Evolutionary conservation across 2,797 vertebrate genomes (phyloP).

Genomic region (Sebastes iracundus): DNA sequence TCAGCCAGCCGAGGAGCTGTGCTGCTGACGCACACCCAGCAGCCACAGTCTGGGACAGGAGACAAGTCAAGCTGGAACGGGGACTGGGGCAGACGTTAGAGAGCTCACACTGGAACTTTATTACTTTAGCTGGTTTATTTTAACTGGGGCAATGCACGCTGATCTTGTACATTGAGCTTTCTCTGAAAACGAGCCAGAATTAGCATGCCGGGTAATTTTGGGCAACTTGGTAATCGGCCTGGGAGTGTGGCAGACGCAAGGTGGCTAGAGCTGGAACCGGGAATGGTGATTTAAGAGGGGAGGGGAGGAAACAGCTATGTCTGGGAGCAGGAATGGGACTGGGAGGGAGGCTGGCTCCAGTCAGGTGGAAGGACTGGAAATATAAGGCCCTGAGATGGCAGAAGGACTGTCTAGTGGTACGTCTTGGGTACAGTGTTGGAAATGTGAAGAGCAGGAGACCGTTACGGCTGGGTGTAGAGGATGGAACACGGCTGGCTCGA

Average conservation of each 20-base stretch:
- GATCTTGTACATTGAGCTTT: conserved; percentile 35
- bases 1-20: conserved; percentile 70
- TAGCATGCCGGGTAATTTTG: conserved; percentile 39
- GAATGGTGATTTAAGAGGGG: conserved; percentile 67
- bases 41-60: conserved; percentile 81
- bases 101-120: conserved; percentile 68
- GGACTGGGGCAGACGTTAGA: conserved; percentile 61
- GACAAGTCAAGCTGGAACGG: conserved; percentile 71
- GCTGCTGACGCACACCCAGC: conserved; percentile 77
- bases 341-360: conserved; percentile 57
- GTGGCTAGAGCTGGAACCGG: conserved; percentile 42
- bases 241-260: conserved; percentile 44
- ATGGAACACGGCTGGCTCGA: conserved; percentile 38
- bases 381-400: conserved; percentile 43
- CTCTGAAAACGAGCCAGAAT: conserved; percentile 34
- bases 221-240: conserved; percentile 24
- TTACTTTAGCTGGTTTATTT: conserved; percentile 75
- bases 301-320: conserved; percentile 56
- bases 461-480: conserved; percentile 43
- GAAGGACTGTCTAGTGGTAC: conserved; percentile 18
- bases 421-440: conserved; percentile 36
- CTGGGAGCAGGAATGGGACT: conserved; percentile 51
- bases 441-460: conserved; percentile 34
- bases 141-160: conserved; percentile 51
- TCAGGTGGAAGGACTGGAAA: conserved; percentile 63